Percentiles rank a stretch among this genome's conserved stretches.
phyloP scores from a whole-genome alignment of 2,888 invertebrate species.

The Oscheius sp. region DNA sequence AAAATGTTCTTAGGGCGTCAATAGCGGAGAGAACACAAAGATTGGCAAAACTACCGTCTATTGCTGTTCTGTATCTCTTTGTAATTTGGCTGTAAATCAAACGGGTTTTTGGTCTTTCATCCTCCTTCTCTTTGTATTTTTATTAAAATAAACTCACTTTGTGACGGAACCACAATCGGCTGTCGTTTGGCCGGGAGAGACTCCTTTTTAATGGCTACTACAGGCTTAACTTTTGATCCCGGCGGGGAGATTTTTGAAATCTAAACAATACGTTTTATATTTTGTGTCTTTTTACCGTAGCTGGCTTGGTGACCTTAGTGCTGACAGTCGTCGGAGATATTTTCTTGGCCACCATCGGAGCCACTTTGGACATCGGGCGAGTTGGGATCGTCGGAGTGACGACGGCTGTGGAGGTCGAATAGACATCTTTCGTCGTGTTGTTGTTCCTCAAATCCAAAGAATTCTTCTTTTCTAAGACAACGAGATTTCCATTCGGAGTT shows the following conservation, averaged over 20 bases:
- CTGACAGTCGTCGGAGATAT: background rate
- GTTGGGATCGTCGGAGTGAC: constrained; percentile 3
- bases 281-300: background rate
- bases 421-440: constrained; percentile 18
- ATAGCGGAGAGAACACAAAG: too few relatives aligned
- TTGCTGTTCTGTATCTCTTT: too few relatives aligned
- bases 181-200: background rate
- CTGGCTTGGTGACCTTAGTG: constrained; percentile 2
- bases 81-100: too few relatives aligned
- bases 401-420: background rate
- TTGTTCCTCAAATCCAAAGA: constrained; percentile 29
- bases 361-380: constrained; percentile 31
- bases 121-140: background rate
- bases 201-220: constrained; percentile 1
- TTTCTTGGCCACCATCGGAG: constrained; percentile 22
- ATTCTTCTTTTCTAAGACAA: background rate
- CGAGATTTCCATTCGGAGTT: constrained; percentile 5
- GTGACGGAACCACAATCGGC: constrained; percentile 5
- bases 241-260: constrained; percentile 15
- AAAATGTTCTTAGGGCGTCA: too few relatives aligned
- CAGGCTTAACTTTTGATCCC: background rate
- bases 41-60: too few relatives aligned
- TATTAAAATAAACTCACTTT: background rate
- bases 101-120: too few relatives aligned
- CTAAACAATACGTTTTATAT: background rate